These are phyloP conservation scores for Scaptodrosophila lebanonensis DNA, from an alignment of 1,140 invertebrate species.

Conservation along the genomic window DNA sequence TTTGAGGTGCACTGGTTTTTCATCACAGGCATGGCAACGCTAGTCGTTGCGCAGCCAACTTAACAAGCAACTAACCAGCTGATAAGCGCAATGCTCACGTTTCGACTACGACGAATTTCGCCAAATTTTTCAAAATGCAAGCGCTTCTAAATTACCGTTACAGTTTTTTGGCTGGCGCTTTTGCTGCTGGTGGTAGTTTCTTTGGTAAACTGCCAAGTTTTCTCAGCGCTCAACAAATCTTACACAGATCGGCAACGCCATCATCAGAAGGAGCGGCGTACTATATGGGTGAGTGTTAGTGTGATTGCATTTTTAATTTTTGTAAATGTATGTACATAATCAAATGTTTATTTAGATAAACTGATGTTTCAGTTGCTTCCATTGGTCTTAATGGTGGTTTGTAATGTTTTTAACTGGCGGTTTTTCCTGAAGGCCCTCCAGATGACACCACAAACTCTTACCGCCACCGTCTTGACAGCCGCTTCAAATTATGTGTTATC, in stretches of 20 bases:
- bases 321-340: neutral
- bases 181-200: slow-evolving; percentile 66
- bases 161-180: slow-evolving; percentile 60
- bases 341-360: slow-evolving; percentile 23
- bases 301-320: neutral
- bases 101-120: too few species aligned
- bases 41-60: too few species aligned
- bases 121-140: slow-evolving; percentile 36
- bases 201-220: slow-evolving; percentile 65
- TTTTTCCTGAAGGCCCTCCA: slow-evolving; percentile 80
- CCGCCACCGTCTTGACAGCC: slow-evolving; percentile 79
- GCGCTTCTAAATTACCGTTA: slow-evolving; percentile 50
- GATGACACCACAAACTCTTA: slow-evolving; percentile 79
- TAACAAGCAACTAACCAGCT: too few species aligned
- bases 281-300: slow-evolving; percentile 19
- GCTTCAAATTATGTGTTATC: slow-evolving; percentile 81
- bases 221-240: slow-evolving; percentile 27
- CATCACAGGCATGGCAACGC: too few species aligned
- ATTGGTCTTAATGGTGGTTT: slow-evolving; percentile 78
- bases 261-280: neutral
- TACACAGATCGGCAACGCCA: neutral
- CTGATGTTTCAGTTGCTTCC: slow-evolving; percentile 38
- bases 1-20: too few species aligned
- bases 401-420: slow-evolving; percentile 79
- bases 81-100: too few species aligned